Conservation (phyloP, 2,113 vertebrate genomes). For the Pachycephala philippinensis region DNA sequence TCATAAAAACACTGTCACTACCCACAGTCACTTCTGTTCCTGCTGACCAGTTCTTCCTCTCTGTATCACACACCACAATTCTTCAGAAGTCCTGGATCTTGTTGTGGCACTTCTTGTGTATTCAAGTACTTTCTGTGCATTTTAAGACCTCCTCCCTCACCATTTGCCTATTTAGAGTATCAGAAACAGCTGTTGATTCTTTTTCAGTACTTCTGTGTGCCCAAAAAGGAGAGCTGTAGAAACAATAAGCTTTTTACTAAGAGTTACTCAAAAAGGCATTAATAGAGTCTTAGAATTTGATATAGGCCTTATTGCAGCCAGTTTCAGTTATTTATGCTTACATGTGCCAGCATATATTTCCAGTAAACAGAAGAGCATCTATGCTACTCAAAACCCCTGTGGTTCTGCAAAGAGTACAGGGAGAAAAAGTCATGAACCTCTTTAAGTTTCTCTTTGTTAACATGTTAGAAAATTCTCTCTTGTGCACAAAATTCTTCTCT, state of each 20-base stretch:
- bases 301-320: background rate
- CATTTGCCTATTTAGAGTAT: background rate
- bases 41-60: background rate
- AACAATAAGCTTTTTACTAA: background rate
- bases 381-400: background rate
- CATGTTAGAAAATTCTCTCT: background rate
- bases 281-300: background rate
- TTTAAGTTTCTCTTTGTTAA: background rate
- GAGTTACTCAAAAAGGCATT: background rate
- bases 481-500: background rate
- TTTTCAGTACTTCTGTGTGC: background rate
- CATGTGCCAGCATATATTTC: background rate
- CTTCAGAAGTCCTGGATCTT: background rate
- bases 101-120: background rate
- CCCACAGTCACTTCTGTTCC: background rate
- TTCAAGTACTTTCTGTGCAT: background rate
- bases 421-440: background rate
- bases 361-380: background rate
- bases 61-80: background rate
- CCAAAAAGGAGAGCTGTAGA: background rate
- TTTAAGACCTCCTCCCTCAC: background rate
- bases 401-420: background rate
- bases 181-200: background rate
- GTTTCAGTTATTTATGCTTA: background rate
- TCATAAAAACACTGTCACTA: background rate